Base-by-base conservation (phyloP, 2,113 vertebrate species). In the Craseonycteris thonglongyai region DNA sequence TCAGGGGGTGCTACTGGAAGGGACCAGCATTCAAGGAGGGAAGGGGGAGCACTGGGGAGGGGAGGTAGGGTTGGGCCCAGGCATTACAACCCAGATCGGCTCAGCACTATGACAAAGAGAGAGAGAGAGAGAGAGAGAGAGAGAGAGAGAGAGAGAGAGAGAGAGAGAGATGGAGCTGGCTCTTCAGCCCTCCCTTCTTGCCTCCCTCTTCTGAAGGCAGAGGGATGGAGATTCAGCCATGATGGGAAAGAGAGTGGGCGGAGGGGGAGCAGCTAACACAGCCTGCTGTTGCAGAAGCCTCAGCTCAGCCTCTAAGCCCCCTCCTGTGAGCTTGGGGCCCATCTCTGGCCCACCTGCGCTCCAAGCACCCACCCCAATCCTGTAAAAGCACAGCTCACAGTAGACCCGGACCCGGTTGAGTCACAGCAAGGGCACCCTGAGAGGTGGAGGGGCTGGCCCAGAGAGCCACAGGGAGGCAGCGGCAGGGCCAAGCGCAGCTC, bases 141-240 rank as follows among this genome's bases (percentile, higher is more conserved):
- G 24, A 26, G 24, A 2, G 56, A 58, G 56, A 7, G 9, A 7
- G 6, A 8, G 58, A 28, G 58, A 4, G 49, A 49, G 11, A 22
- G 24, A 10, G 26, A 3, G 26, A 11, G 13, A 83, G 80, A 93
- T 33, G 26, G 35, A 95, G 91, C 82, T 80, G 35, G 94, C 49
- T 97, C 88, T 91, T 12, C 14, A 71, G 85, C 65, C 47, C 54
- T 84, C 91, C 51, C 35, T 92, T 92, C 88, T 65, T 83, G 72
- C 89, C 74, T 93, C 84, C 85, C 89, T 95, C 93, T 92, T 86
- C 49, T 54, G 19, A 22, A 59, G 7, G 90, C 80, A 94, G 66
- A 95, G 75, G 54, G 63, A 93, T 79, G 49, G 79, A 93, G 78
- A n/a, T 72, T 95, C 88, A 95, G 85, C 56, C 91, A 93, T 79